phyloP scores from a whole-genome alignment of 1,140 invertebrate genomes.

The Microplitis mediator region DNA sequence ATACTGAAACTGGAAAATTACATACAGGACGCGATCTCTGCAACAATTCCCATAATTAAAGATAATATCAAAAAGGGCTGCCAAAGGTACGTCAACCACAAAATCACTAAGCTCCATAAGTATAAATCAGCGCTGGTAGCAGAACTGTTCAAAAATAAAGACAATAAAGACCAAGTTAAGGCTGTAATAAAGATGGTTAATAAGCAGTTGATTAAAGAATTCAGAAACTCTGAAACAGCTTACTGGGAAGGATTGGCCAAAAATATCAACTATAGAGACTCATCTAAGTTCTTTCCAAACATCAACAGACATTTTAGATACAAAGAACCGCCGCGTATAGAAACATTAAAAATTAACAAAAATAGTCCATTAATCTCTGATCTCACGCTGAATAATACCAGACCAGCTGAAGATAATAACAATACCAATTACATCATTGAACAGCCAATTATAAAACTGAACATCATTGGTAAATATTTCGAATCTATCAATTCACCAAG shows the following conservation, averaged over 20 bases:
- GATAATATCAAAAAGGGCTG: neutral
- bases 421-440: neutral
- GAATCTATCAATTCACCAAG: constrained; percentile 21
- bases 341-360: neutral
- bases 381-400: neutral
- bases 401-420: neutral
- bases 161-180: neutral
- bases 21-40: neutral
- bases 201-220: constrained; percentile 14
- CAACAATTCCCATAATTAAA: constrained; percentile 2
- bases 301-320: constrained; percentile 27
- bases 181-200: neutral
- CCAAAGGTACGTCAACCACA: neutral
- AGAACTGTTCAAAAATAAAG: constrained; percentile 1
- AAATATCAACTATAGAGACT: constrained; percentile 26
- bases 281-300: constrained; percentile 29
- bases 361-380: neutral
- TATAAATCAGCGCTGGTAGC: neutral
- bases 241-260: constrained; percentile 26
- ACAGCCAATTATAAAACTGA: constrained; percentile 12
- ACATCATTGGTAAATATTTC: neutral
- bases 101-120: neutral
- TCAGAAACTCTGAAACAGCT: constrained; percentile 9
- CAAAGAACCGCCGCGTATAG: constrained; percentile 13
- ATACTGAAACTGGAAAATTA: neutral